Percentiles rank a stretch among this genome's conserved stretches.
Conservation (phyloP, 2,113 vertebrate species). For the Scomber japonicus region DNA sequence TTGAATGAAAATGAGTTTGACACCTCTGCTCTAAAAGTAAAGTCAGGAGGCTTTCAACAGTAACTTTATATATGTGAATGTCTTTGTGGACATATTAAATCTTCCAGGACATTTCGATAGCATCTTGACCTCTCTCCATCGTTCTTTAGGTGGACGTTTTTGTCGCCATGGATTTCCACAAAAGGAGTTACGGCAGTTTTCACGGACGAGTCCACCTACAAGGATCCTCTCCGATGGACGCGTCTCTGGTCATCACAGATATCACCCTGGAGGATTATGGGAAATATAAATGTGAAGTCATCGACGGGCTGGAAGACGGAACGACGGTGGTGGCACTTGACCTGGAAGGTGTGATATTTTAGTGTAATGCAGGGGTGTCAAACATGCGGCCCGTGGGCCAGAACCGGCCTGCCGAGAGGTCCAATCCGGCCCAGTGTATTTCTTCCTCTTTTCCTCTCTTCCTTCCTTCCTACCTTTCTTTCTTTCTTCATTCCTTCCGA, state of each 20-base stretch:
- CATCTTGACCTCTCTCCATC: background rate
- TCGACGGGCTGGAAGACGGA: conserved; percentile 94
- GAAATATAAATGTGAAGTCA: conserved; percentile 96
- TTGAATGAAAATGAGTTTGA: too few relatives aligned
- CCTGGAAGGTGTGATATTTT: conserved; percentile 89
- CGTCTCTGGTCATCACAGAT: conserved; percentile 91
- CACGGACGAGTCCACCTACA: conserved; percentile 91
- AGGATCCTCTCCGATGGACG: conserved; percentile 88
- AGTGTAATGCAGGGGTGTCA: background rate
- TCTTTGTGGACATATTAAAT: too few relatives aligned
- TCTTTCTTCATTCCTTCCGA: too few relatives aligned
- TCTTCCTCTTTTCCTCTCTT: too few relatives aligned
- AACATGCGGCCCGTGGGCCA: too few relatives aligned
- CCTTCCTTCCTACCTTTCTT: too few relatives aligned
- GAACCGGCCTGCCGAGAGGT: too few relatives aligned
- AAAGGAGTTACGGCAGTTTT: conserved; percentile 91
- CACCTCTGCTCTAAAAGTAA: too few relatives aligned
- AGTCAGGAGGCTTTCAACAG: too few relatives aligned
- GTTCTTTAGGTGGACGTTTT: conserved; percentile 87
- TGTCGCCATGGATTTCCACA: conserved; percentile 94
- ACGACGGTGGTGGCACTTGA: conserved; percentile 91
- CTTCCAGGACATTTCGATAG: too few relatives aligned
- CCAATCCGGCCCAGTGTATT: too few relatives aligned
- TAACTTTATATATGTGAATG: too few relatives aligned
- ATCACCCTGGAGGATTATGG: conserved; percentile 95